Evolutionary conservation across 2,888 invertebrate genomes (phyloP).

Genomic region (Ochropleura plecta): DNA sequence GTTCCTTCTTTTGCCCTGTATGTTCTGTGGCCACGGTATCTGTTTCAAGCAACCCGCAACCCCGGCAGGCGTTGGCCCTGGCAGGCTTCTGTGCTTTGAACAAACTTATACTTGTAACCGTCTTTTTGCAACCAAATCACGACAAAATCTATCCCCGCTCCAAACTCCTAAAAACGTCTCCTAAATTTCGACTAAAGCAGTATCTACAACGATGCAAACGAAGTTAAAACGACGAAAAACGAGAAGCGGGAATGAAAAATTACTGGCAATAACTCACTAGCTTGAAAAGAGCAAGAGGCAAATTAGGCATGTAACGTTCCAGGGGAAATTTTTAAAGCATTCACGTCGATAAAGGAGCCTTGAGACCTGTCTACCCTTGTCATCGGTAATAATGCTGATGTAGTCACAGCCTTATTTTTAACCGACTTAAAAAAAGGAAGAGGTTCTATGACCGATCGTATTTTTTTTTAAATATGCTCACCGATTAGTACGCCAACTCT

Average conservation of each 20-base stretch:
- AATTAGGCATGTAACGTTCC: slow-evolving; percentile 74
- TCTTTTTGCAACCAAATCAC: slow-evolving; percentile 13
- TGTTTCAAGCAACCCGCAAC: no score
- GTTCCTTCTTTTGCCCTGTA: no score
- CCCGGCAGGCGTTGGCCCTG: no score
- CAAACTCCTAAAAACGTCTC: slow-evolving; percentile 25
- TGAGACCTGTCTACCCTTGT: slow-evolving; percentile 65
- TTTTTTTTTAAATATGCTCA: no score
- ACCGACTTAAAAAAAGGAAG: no score
- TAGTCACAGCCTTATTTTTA: slow-evolving; percentile 20
- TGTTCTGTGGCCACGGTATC: no score
- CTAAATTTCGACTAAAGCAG: slow-evolving; percentile 53
- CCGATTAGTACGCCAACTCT: no score
- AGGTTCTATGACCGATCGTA: no score
- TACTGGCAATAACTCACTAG: slow-evolving; percentile 75
- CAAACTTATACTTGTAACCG: not conserved
- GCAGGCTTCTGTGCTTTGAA: not conserved
- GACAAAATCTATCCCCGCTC: not conserved
- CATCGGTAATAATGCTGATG: slow-evolving; percentile 64
- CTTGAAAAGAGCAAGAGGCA: slow-evolving; percentile 75
- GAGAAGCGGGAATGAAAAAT: slow-evolving; percentile 77
- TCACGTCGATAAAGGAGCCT: slow-evolving; percentile 71
- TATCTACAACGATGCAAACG: slow-evolving; percentile 67
- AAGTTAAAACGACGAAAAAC: slow-evolving; percentile 67
- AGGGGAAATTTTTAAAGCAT: slow-evolving; percentile 76